Evolutionary conservation across 1,140 invertebrate species (phyloP).

Genomic region (Saccostrea echinata): DNA sequence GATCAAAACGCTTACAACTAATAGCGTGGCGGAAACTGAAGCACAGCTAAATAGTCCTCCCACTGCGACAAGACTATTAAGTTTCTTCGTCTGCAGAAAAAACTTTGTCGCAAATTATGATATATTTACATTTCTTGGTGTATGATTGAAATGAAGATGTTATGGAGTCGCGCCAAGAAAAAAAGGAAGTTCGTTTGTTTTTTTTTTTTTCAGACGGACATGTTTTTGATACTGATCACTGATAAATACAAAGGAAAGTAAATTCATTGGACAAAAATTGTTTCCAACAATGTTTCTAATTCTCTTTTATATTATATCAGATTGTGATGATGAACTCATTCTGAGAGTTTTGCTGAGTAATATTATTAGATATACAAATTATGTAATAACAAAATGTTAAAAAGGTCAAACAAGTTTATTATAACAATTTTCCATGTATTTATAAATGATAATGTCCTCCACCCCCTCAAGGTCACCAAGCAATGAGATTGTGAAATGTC

Average conservation of each 20-base stretch:
- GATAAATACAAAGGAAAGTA: not conserved
- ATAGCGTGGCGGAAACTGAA: constrained; percentile 15
- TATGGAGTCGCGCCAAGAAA: constrained; percentile 9
- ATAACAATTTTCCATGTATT: too few relatives aligned
- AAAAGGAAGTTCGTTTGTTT: constrained; percentile 5
- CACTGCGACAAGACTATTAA: constrained; percentile 30
- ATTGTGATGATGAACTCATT: too few relatives aligned
- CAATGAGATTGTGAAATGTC: too few relatives aligned
- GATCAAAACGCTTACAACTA: constrained; percentile 37
- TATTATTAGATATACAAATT: too few relatives aligned
- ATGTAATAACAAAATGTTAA: too few relatives aligned
- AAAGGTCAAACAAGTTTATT: too few relatives aligned
- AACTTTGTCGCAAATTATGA: constrained; percentile 37
- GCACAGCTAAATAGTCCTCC: constrained; percentile 26
- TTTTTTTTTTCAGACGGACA: not conserved
- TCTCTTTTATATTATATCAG: too few relatives aligned
- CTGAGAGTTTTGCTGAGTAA: too few relatives aligned
- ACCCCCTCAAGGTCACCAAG: too few relatives aligned
- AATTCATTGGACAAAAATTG: not conserved
- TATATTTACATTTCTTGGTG: constrained; percentile 37
- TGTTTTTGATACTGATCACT: not conserved
- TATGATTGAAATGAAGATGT: constrained; percentile 39
- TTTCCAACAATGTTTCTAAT: not conserved
- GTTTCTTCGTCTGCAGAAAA: constrained; percentile 24
- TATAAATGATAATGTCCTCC: too few relatives aligned